Conservation (phyloP, 2,888 invertebrate species). For the Tinea semifulvella region DNA sequence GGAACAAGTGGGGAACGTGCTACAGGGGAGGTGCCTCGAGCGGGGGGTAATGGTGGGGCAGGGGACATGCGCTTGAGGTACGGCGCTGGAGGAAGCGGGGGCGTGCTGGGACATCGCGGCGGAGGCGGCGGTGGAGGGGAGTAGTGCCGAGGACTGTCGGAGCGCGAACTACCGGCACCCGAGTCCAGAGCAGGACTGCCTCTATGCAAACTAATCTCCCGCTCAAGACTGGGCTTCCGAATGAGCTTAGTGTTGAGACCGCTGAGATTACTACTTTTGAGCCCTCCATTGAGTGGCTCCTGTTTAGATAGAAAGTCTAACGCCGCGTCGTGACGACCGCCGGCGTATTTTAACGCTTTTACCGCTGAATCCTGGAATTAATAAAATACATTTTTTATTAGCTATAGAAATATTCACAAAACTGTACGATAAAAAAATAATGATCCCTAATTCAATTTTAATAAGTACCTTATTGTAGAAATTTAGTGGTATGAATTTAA, state of each 20-base stretch:
- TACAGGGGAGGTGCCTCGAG: conserved; percentile 76
- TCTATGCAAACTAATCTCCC: conserved; percentile 78
- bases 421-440: too few species aligned
- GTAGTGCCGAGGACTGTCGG: conserved; percentile 84
- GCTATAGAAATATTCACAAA: too few species aligned
- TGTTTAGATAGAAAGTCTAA: conserved; percentile 74
- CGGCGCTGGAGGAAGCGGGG: conserved; percentile 72
- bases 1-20: conserved; percentile 80
- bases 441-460: too few species aligned
- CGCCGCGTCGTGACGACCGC: conserved; percentile 76
- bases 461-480: too few species aligned
- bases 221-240: conserved; percentile 88
- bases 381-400: too few species aligned
- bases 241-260: conserved; percentile 77
- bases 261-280: conserved; percentile 63
- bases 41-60: conserved; percentile 69
- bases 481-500: too few species aligned
- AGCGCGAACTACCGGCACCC: conserved; percentile 87
- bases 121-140: conserved; percentile 76
- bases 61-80: conserved; percentile 71
- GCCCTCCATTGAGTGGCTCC: conserved; percentile 61
- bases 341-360: conserved; percentile 74
- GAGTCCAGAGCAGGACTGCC: conserved; percentile 90
- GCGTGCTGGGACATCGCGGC: conserved; percentile 77
- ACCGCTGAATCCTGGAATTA: conserved; percentile 72